phyloP scores from a whole-genome alignment of 2,797 vertebrate species.

The Cuniculus paca region DNA sequence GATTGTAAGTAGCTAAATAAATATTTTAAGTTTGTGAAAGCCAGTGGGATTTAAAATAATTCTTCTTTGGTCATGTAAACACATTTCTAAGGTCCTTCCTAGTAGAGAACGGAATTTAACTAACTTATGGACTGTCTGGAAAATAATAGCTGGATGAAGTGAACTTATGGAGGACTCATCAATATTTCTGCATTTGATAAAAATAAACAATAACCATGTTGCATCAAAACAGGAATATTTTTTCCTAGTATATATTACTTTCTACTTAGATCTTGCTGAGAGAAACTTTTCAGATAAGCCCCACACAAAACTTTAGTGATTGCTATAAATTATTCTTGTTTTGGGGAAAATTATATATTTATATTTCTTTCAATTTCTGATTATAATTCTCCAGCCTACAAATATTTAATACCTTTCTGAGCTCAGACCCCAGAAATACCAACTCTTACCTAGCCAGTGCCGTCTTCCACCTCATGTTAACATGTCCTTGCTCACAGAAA shows the following conservation, averaged over 20 bases:
- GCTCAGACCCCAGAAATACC: not conserved
- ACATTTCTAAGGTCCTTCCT: not conserved
- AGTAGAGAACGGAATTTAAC: not conserved
- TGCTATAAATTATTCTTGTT: not conserved
- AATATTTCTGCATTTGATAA: not conserved
- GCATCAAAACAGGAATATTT: not conserved
- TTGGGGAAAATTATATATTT: not conserved
- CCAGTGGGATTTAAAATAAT: not conserved
- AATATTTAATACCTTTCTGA: not conserved
- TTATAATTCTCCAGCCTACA: not conserved
- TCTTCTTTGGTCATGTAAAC: not conserved
- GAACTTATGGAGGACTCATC: not conserved
- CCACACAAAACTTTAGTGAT: not conserved
- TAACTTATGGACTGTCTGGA: not conserved
- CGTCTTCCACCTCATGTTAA: not conserved
- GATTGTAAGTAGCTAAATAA: not conserved
- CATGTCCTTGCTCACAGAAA: not conserved
- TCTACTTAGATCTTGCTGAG: not conserved
- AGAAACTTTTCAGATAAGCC: not conserved
- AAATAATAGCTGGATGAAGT: not conserved
- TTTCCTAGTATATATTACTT: not conserved
- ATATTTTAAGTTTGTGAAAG: not conserved
- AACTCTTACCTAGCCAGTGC: not conserved
- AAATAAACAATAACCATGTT: not conserved
- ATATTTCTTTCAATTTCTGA: not conserved